Evolutionary conservation across 2,113 vertebrate genomes (phyloP).

Genomic region (Elaphurus davidianus): DNA sequence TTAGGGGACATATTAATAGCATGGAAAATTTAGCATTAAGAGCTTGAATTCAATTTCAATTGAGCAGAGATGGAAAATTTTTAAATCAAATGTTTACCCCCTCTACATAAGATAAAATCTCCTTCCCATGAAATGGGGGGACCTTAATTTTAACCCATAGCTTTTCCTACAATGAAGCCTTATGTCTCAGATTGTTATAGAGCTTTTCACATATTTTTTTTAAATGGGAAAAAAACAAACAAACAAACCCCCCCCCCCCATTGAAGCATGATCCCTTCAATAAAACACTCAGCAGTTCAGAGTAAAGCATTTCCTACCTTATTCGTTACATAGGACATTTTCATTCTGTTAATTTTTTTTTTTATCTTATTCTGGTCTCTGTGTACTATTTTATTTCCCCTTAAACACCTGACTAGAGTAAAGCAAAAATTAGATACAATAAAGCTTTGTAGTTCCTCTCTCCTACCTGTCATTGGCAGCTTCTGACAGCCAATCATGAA

Average conservation of each 20-base stretch:
- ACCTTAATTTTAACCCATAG: constrained; percentile 76
- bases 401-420: constrained; percentile 80
- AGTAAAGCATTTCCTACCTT: constrained; percentile 74
- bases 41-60: constrained; percentile 54
- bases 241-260: neutral
- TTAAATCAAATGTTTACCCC: constrained; percentile 79
- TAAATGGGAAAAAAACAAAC: constrained; percentile 60
- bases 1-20: constrained; percentile 55
- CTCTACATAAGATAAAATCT: constrained; percentile 74
- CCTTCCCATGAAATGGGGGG: constrained; percentile 62
- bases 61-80: constrained; percentile 68
- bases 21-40: constrained; percentile 61
- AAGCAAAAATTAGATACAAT: constrained; percentile 82
- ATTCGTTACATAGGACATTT: constrained; percentile 76
- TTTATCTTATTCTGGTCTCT: constrained; percentile 76
- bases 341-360: constrained; percentile 76
- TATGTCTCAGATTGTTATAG: constrained; percentile 74
- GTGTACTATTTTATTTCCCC: constrained; percentile 75
- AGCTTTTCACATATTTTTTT: constrained; percentile 74
- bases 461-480: constrained; percentile 77
- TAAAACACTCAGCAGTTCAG: constrained; percentile 54
- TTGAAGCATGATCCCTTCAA: constrained; percentile 66
- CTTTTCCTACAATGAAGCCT: constrained; percentile 74
- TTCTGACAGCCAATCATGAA: constrained; percentile 80
- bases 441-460: constrained; percentile 74